Evolutionary conservation across 1,140 invertebrate genomes (phyloP), one percentile per base, ranked within the genome.

Genomic region (Eueides isabella): DNA sequence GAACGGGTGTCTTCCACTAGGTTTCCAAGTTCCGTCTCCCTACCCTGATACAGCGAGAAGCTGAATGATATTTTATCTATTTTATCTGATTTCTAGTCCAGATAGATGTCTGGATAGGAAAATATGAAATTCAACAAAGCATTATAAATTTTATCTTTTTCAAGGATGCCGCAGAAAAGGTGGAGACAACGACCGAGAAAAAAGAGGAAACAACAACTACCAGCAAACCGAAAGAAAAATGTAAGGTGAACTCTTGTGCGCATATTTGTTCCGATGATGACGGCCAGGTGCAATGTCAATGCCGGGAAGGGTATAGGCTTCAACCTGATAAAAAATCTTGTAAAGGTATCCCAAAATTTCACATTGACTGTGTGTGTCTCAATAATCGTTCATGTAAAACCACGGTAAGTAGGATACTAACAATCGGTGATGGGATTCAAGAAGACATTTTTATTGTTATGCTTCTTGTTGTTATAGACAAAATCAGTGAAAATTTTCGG

Each of bases 281-380:
- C 14, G 89, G 93, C 7, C 90, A 93, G 7, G 88, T 96, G 2
- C 92, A 91, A 70, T 96, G 96, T 79, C 89, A 88, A 2, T 96
- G 96, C 82, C 92, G 94, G 1, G 91, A 95, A 61, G 97, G 97
- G 9, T 97, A 95, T 81, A 94, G 94, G 70, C 88, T 97, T 12
- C 91, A 95, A 38, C 88, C 93, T 19, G 96, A 97, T 86, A 95
- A 95, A 66, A 95, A 94, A 80, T 94, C 95, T 23, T 97, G 96
- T 82, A 92, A 92, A 86, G 92, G 92, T 93, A 85, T 72, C 61
- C 44, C 63, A 41, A 62, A 67, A 67, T 44, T 67, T 71, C 5
- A 14, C 65, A 44, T 41, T 76, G 35, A 38, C 44, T 75, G 44
- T 72, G 35, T 48, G 35, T 31, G 48, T 68, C 19, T 28, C 33